A percentile compares a stretch with the other conserved stretches of the same genome.
phyloP scores from a whole-genome alignment of 2,113 vertebrate species.

The Alligator sinensis region DNA sequence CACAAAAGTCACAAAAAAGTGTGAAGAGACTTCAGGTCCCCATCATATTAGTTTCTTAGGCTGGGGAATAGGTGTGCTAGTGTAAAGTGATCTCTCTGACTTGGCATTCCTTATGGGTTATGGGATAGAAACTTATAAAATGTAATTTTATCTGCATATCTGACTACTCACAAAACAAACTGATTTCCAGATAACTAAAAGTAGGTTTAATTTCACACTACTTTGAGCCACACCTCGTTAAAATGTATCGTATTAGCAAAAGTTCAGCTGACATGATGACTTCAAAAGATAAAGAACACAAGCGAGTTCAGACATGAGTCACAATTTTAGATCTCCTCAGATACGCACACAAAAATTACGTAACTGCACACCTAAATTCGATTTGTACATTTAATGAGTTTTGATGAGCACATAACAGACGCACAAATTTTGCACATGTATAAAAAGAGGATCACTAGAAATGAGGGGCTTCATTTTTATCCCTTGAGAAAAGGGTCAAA shows the following conservation, averaged over 20 bases:
- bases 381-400: constrained; percentile 7
- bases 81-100: background rate
- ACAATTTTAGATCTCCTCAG: background rate
- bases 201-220: background rate
- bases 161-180: background rate
- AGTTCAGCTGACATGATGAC: constrained; percentile 15
- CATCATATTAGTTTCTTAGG: background rate
- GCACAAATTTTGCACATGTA: background rate
- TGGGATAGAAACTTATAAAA: no score
- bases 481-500: background rate
- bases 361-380: background rate
- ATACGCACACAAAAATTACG: background rate
- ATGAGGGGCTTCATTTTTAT: background rate
- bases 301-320: background rate
- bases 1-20: background rate
- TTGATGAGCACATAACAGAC: background rate
- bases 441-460: background rate
- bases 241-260: background rate
- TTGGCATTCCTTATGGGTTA: background rate
- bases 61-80: background rate
- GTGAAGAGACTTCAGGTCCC: background rate
- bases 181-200: background rate
- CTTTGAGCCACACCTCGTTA: background rate
- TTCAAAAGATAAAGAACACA: constrained; percentile 1
- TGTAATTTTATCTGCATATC: background rate